Evolutionary conservation across 1,140 invertebrate genomes (phyloP).

Genomic region (Drosophila pruinosa): DNA sequence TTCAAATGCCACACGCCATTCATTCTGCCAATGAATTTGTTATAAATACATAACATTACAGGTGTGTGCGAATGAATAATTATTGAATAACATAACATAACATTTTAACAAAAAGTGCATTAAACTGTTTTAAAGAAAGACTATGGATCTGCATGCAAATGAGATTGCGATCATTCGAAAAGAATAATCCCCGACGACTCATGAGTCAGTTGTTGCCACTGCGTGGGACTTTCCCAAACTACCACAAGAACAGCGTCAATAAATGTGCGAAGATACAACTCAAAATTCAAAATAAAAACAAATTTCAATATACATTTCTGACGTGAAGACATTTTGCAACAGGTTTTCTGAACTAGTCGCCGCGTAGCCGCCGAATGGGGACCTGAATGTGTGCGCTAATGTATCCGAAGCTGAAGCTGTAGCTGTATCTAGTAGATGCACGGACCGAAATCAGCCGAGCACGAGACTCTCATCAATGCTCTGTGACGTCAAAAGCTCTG

Average conservation of each 20-base stretch:
- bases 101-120: slow-evolving; percentile 4
- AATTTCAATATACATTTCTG: slow-evolving; percentile 6
- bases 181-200: slow-evolving; percentile 3
- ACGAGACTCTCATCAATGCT: slow-evolving; percentile 16
- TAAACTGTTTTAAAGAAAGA: background rate
- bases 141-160: background rate
- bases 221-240: slow-evolving; percentile 14
- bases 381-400: background rate
- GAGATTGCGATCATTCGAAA: background rate
- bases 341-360: background rate
- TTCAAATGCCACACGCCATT: slow-evolving; percentile 36
- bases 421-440: slow-evolving; percentile 9
- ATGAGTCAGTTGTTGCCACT: background rate
- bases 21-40: slow-evolving; percentile 7
- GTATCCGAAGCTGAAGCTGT: background rate
- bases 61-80: background rate
- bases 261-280: background rate
- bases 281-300: slow-evolving; percentile 7
- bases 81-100: background rate
- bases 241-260: background rate
- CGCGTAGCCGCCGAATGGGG: background rate
- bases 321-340: slow-evolving; percentile 7
- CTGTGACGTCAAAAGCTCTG: slow-evolving; percentile 58
- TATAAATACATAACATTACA: slow-evolving; percentile 14
- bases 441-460: slow-evolving; percentile 32